Percentiles rank a stretch among this genome's conserved stretches.
Conservation (phyloP, 2,113 vertebrate species). For the Eurypyga helias region DNA sequence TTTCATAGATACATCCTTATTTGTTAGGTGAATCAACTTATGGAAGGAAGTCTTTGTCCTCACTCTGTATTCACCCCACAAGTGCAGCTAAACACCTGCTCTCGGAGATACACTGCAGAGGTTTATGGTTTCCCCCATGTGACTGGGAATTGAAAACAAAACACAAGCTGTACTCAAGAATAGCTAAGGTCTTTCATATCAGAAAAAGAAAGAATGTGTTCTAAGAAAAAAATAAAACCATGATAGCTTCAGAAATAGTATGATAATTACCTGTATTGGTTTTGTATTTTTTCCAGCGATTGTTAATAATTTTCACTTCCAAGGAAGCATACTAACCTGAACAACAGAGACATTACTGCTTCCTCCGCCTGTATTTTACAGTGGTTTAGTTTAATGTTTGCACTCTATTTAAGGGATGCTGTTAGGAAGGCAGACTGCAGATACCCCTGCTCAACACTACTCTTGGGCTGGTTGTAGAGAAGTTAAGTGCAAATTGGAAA, state of each 20-base stretch:
- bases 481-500: background rate
- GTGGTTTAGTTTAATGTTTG: background rate
- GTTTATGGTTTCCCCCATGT: background rate
- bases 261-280: rapidly evolving
- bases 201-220: background rate
- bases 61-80: background rate
- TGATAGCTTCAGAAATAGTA: background rate
- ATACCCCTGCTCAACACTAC: background rate
- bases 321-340: background rate
- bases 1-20: background rate
- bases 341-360: background rate
- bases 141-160: background rate
- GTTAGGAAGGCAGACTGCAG: background rate
- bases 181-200: background rate
- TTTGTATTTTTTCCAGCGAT: background rate
- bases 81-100: background rate
- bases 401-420: background rate
- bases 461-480: background rate
- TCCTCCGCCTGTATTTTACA: background rate
- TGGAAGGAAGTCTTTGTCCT: background rate
- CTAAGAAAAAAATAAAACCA: background rate
- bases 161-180: background rate
- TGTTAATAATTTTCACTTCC: background rate
- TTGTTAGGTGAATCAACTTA: background rate
- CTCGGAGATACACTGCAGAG: background rate